Evolutionary conservation across 2,113 vertebrate genomes (phyloP).

Genomic region (Thomomys bottae): DNA sequence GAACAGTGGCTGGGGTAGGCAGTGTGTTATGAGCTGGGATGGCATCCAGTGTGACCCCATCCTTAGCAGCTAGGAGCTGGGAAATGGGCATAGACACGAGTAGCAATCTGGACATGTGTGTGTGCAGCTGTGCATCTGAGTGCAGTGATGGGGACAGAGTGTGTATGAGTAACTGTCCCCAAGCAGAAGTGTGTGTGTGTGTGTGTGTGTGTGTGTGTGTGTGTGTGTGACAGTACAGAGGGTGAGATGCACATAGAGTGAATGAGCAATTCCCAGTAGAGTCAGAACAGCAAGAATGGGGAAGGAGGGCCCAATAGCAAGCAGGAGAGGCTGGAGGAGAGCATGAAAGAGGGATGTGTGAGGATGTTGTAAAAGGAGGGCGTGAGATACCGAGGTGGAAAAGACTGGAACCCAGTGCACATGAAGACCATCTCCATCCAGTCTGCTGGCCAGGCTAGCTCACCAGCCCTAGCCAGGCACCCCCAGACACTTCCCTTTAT

Average conservation of each 20-base stretch:
- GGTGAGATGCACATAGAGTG: constrained; percentile 35
- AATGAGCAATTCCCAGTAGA: constrained; percentile 64
- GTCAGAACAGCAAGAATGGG: constrained; percentile 15
- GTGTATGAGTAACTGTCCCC: constrained; percentile 41
- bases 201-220: not conserved
- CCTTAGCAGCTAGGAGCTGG: constrained; percentile 6
- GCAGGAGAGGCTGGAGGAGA: constrained; percentile 23
- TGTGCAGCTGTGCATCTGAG: constrained; percentile 53
- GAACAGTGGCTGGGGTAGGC: not conserved
- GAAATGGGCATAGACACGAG: not conserved
- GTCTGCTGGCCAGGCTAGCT: constrained; percentile 39
- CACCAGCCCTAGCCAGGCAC: constrained; percentile 21
- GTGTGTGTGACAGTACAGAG: not conserved
- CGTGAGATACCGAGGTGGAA: constrained; percentile 37
- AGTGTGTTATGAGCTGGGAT: not conserved
- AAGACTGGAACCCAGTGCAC: constrained; percentile 69
- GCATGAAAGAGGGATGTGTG: constrained; percentile 79
- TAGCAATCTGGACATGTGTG: constrained; percentile 35
- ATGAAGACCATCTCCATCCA: not conserved
- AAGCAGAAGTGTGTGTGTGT: not conserved
- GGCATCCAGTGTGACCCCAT: not conserved
- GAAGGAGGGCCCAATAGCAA: constrained; percentile 54
- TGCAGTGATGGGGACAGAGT: constrained; percentile 36
- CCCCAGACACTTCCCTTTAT: not conserved
- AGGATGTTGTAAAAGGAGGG: constrained; percentile 50